These are phyloP conservation scores for Eira barbara DNA, from an alignment of 2,113 vertebrate species.

Conservation along the genomic window DNA sequence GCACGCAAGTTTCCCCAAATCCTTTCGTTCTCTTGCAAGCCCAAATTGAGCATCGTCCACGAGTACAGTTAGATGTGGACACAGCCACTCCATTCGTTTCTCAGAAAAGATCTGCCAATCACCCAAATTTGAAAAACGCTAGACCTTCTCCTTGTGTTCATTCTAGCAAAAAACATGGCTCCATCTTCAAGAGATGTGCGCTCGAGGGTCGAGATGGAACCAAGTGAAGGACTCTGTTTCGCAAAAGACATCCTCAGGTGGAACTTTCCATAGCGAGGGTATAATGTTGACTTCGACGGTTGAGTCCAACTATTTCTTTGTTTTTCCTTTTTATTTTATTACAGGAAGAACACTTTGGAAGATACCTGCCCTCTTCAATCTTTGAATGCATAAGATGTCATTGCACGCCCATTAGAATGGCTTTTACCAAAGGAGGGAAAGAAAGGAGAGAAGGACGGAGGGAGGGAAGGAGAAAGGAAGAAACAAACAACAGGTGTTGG, in stretches of 20 bases:
- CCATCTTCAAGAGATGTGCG: background rate
- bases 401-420: background rate
- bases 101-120: background rate
- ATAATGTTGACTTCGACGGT: background rate
- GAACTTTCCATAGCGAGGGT: background rate
- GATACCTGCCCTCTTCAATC: background rate
- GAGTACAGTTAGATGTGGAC: too few relatives aligned
- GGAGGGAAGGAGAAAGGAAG: background rate
- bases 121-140: fast-evolving
- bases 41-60: background rate
- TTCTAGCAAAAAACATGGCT: background rate
- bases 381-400: too few relatives aligned
- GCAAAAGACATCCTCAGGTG: background rate
- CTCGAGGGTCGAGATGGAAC: background rate
- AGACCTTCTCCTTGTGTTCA: background rate
- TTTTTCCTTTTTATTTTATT: background rate
- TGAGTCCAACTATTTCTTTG: background rate
- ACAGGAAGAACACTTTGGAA: background rate
- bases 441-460: fast-evolving
- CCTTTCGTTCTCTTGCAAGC: background rate
- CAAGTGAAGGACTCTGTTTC: background rate
- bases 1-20: too few relatives aligned
- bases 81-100: background rate
- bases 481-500: too few relatives aligned
- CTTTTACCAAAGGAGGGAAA: background rate